Evolutionary conservation across 2,113 vertebrate species (phyloP).

Genomic region (Heterotis niloticus): DNA sequence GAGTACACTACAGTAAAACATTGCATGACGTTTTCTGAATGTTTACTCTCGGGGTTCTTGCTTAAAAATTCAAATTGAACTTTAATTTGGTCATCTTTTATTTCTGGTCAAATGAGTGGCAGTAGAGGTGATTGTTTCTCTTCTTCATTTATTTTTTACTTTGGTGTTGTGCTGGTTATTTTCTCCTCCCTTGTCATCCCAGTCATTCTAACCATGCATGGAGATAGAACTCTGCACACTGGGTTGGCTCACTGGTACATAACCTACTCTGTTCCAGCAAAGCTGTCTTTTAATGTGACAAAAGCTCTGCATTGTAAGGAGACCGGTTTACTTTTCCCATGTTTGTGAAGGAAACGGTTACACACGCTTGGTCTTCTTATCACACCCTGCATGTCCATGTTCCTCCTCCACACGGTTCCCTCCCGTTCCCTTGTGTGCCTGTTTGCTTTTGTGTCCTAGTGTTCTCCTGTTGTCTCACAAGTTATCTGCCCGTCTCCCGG

Average conservation of each 20-base stretch:
- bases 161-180: too few species aligned
- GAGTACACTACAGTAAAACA: not conserved
- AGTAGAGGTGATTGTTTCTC: not conserved
- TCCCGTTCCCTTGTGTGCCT: not conserved
- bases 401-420: not conserved
- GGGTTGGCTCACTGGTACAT: not conserved
- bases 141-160: not conserved
- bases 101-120: not conserved
- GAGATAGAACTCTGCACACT: not conserved
- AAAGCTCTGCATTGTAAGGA: slow-evolving; percentile 5
- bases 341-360: not conserved
- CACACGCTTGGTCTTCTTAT: not conserved
- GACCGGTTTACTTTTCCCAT: not conserved
- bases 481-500: too few species aligned
- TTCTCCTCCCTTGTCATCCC: not conserved
- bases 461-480: not conserved
- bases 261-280: slow-evolving; percentile 1
- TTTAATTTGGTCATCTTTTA: slow-evolving; percentile 2
- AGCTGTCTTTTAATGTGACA: not conserved
- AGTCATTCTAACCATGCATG: slow-evolving; percentile 21
- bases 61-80: not conserved
- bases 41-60: not conserved
- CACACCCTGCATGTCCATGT: slow-evolving; percentile 21
- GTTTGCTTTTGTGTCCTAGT: slow-evolving; percentile 34
- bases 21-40: slow-evolving; percentile 9